Evolutionary conservation across 2,888 invertebrate genomes (phyloP).

Genomic region (Thymelicus acteon): DNA sequence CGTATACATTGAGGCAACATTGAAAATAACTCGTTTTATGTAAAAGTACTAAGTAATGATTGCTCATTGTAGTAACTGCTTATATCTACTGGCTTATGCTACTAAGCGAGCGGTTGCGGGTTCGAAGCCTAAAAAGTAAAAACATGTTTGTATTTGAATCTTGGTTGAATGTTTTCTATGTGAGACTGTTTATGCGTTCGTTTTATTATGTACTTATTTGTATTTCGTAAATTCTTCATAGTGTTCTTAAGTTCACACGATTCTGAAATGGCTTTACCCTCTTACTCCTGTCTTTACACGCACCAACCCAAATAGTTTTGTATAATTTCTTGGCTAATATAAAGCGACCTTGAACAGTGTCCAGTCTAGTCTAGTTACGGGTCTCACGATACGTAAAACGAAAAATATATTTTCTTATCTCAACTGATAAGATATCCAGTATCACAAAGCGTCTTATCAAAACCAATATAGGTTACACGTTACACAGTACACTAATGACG

Average conservation of each 20-base stretch:
- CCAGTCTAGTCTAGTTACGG: neutral
- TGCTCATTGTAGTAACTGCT: neutral
- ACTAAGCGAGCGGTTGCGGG: too few relatives aligned
- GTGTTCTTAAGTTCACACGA: too few relatives aligned
- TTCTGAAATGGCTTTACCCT: too few relatives aligned
- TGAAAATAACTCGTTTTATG: neutral
- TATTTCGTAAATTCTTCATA: too few relatives aligned
- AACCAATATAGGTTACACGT: slow-evolving; percentile 28
- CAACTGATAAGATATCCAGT: neutral
- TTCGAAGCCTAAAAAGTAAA: too few relatives aligned
- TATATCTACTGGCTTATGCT: too few relatives aligned
- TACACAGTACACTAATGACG: slow-evolving; percentile 29
- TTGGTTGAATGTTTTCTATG: too few relatives aligned
- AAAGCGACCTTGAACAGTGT: neutral
- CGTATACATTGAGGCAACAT: slow-evolving; percentile 4
- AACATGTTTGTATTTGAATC: too few relatives aligned
- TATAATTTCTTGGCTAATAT: neutral
- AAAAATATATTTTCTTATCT: slow-evolving; percentile 7
- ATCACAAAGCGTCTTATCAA: slow-evolving; percentile 25
- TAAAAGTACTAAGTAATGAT: neutral
- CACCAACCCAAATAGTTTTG: neutral
- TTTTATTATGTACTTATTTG: too few relatives aligned
- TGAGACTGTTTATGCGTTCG: too few relatives aligned
- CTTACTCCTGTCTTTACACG: too few relatives aligned
- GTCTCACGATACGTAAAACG: neutral